Evolutionary conservation across 2,888 invertebrate genomes (phyloP), one percentile per base, ranked within the genome.

Genomic region (Pseudanteris insignis): DNA sequence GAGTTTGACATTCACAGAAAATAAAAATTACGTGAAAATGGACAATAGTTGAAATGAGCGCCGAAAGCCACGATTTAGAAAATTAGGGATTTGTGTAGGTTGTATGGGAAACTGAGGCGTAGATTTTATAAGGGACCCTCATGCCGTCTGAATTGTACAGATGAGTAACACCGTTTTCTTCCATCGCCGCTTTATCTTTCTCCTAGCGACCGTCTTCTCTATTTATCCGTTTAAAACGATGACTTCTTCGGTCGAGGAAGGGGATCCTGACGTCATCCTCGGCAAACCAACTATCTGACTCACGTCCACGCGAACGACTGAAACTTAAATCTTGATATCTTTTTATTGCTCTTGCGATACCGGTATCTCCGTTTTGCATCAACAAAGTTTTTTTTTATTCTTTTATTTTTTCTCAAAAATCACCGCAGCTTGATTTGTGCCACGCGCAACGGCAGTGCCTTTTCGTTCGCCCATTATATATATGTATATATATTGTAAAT

Each of bases 261-360:
- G 71, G 72, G 64, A 65, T 64, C 53, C 69, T 77, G 77, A 78
- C 77, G 78, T 78, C 78, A 78, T 73, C 69, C 69, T 62, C 65
- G 67, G 70, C 75, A 70, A 74, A 72, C 74, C 75, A 72, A 78
- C 69, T 67, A 68, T 77, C 77, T 78, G 79, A 79, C 70, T 79
- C 78, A 78, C 58, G 63, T 55, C 44, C 44, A 32, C 48, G 14
- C 43, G 48, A 37, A 55, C 44, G 37, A 48, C 54, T 55, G 54
- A 61, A 55, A 55, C 61, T 61, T 34, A 33, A 44, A 61, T 61
- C 54, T 61, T 55, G 48, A 44, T 48, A 54, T 54, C 43, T 54
- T 43, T 48, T 25, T 48, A 12, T 54, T 30, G 26, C 29, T 44
- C 33, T 54, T 36, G 34, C 32, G 40, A 46, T 59, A 43, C 9